Evolutionary conservation across 2,113 vertebrate species (phyloP).

Genomic region (Rafetus swinhoei): DNA sequence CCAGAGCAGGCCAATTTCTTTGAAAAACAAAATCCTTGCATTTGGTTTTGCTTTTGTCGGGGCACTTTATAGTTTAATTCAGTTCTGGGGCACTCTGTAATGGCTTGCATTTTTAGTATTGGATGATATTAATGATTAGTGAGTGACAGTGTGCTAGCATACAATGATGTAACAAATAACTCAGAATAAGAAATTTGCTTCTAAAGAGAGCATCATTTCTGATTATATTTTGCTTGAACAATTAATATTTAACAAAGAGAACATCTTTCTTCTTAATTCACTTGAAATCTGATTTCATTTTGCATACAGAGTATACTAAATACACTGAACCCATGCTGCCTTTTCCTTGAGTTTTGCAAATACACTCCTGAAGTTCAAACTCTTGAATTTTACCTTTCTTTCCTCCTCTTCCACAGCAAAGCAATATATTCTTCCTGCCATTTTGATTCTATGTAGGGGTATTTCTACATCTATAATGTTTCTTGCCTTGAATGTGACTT

Average conservation of each 20-base stretch:
- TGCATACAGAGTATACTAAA: fast-evolving
- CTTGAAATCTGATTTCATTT: fast-evolving
- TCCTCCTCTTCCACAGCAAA: not conserved
- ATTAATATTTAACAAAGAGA: not conserved
- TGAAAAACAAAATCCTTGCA: not conserved
- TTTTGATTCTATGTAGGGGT: not conserved
- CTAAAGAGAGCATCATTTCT: not conserved
- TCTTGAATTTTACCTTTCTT: not conserved
- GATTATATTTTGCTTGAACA: not conserved
- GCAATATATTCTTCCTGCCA: not conserved
- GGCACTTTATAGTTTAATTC: not conserved
- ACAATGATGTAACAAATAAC: not conserved
- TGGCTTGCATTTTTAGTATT: not conserved
- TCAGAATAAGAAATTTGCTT: not conserved
- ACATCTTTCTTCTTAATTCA: too few species aligned
- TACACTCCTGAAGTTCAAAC: not conserved
- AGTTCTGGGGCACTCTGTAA: not conserved
- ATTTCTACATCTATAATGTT: not conserved
- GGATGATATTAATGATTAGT: not conserved
- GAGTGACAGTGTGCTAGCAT: not conserved
- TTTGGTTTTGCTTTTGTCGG: not conserved
- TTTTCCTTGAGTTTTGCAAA: not conserved
- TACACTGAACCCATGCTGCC: not conserved
- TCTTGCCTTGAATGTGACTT: not conserved
- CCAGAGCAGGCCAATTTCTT: not conserved